Evolutionary conservation across 2,797 vertebrate species (phyloP).

Genomic region (Distichodus sexfasciatus): DNA sequence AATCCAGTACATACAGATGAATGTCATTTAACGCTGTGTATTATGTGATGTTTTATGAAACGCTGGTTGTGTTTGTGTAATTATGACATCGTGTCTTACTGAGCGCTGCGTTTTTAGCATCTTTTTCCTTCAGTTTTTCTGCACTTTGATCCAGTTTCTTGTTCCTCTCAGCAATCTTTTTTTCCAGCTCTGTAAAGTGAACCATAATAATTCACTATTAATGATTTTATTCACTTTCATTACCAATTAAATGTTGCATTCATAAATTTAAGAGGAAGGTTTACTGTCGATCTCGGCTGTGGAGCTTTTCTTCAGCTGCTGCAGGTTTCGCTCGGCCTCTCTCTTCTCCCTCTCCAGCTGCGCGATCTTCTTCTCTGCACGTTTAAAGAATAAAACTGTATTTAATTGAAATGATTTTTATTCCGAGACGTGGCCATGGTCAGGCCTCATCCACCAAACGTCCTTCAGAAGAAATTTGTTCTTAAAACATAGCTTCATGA

Average conservation of each 20-base stretch:
- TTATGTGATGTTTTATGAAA: no score
- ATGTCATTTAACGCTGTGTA: no score
- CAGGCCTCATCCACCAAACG: no score
- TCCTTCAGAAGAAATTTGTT: no score
- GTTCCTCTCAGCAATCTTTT: slow-evolving; percentile 37
- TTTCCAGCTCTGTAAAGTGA: slow-evolving; percentile 58
- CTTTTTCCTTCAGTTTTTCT: slow-evolving; percentile 24
- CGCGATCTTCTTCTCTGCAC: slow-evolving; percentile 12
- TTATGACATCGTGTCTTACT: no score
- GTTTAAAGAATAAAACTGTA: no score
- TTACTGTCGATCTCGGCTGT: not conserved
- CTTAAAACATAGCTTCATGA: no score
- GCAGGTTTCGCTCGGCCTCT: not conserved
- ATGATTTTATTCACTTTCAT: not conserved
- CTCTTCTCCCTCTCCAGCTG: not conserved
- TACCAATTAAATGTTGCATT: not conserved
- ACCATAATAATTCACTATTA: no score
- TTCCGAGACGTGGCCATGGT: no score
- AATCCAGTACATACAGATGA: no score
- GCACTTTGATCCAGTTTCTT: slow-evolving; percentile 38
- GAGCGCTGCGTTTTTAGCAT: slow-evolving; percentile 15
- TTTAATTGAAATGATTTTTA: no score
- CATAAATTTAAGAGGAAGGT: not conserved
- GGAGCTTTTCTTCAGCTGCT: not conserved
- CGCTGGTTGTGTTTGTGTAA: no score